A percentile compares a stretch with the other conserved stretches of the same genome.
Conservation (phyloP, 2,888 invertebrate genomes). For the Drosophila conformis region DNA sequence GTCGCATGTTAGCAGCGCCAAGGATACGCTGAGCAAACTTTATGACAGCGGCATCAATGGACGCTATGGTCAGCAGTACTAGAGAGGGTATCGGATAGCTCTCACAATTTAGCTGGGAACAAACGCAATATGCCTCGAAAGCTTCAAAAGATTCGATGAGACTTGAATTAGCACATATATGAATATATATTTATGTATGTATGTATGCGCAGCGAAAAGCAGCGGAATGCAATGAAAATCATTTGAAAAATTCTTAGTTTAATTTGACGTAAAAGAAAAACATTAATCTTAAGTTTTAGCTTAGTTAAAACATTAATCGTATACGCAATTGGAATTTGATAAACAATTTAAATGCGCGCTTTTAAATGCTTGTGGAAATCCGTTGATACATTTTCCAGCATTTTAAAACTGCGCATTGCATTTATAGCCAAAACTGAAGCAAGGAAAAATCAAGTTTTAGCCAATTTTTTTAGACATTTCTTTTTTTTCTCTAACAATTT, state of each 20-base stretch:
- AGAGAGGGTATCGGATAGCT: slow-evolving; percentile 58
- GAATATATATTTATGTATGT: slow-evolving; percentile 17
- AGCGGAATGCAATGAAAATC: slow-evolving; percentile 53
- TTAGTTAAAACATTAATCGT: slow-evolving; percentile 38
- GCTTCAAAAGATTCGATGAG: slow-evolving; percentile 80
- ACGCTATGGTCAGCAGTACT: slow-evolving; percentile 85
- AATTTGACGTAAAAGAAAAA: slow-evolving; percentile 41
- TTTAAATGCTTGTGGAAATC: slow-evolving; percentile 74
- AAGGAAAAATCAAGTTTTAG: slow-evolving; percentile 23
- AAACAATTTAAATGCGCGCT: slow-evolving; percentile 72
- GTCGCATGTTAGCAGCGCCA: slow-evolving; percentile 86
- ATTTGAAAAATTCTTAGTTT: slow-evolving; percentile 64
- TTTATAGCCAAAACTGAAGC: slow-evolving; percentile 25
- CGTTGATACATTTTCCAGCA: slow-evolving; percentile 53
- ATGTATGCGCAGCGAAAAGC: slow-evolving; percentile 22
- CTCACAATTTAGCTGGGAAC: slow-evolving; percentile 75
- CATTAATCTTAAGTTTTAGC: slow-evolving; percentile 47
- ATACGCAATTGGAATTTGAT: slow-evolving; percentile 18
- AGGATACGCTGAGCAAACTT: slow-evolving; percentile 92
- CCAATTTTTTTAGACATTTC: slow-evolving; percentile 35
- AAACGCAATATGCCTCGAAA: slow-evolving; percentile 80
- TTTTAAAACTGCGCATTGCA: slow-evolving; percentile 82
- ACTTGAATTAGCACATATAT: slow-evolving; percentile 69
- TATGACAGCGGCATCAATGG: slow-evolving; percentile 94
- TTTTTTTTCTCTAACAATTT: slow-evolving; percentile 19